Evolutionary conservation across 2,888 invertebrate genomes (phyloP).

Genomic region (Parthenolecanium corni): DNA sequence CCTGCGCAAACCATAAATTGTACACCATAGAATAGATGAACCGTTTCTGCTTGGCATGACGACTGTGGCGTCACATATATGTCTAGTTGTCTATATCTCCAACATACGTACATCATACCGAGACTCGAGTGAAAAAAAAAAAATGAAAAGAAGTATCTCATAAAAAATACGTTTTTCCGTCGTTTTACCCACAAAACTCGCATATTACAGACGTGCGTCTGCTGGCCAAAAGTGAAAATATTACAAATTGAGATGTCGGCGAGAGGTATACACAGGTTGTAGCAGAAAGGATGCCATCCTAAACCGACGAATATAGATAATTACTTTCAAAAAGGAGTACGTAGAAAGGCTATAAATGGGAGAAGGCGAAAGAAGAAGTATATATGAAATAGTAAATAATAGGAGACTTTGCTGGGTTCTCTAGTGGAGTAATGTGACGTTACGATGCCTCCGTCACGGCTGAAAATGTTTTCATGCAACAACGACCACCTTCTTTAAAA

Average conservation of each 20-base stretch:
- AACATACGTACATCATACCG: no score
- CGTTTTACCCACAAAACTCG: neutral
- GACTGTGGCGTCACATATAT: no score
- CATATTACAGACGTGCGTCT: constrained; percentile 8
- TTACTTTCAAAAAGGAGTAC: no score
- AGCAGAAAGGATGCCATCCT: no score
- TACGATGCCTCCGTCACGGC: constrained; percentile 23
- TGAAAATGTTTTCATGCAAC: constrained; percentile 26
- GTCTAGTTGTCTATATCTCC: no score
- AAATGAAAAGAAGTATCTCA: neutral
- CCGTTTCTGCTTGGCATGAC: no score
- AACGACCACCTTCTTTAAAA: constrained; percentile 26
- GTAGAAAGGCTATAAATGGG: no score
- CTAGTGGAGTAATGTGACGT: constrained; percentile 15
- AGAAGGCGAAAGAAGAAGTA: neutral
- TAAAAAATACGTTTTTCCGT: neutral
- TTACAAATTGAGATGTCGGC: constrained; percentile 14
- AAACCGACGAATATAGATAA: no score
- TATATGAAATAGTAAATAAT: constrained; percentile 18
- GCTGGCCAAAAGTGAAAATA: constrained; percentile 22
- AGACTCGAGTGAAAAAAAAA: neutral
- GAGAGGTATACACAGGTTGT: no score
- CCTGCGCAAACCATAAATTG: no score
- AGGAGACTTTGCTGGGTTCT: constrained; percentile 10
- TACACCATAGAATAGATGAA: no score